These are phyloP conservation scores for Choloepus didactylus DNA, from an alignment of 2,797 vertebrate species.

Conservation along the genomic window DNA sequence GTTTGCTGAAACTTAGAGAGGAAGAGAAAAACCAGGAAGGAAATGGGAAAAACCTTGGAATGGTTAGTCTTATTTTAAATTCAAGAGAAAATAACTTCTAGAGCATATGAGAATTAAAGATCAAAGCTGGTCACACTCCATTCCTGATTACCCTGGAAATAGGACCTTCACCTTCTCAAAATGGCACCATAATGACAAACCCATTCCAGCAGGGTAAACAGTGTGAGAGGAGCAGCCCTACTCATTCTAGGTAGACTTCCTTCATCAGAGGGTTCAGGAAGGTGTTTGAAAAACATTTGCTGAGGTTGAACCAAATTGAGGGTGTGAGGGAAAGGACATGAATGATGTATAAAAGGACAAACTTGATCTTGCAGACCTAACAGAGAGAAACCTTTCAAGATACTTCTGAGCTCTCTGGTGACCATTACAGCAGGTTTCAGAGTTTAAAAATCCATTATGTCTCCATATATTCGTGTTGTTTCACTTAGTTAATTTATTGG, in stretches of 20 bases:
- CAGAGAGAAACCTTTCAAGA: neutral
- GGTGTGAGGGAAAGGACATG: neutral
- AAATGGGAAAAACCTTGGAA: neutral
- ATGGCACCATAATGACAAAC: neutral
- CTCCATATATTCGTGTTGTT: neutral
- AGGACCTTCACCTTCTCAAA: neutral
- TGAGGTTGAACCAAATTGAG: neutral
- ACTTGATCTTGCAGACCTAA: neutral
- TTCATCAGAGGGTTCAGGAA: neutral
- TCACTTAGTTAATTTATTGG: neutral
- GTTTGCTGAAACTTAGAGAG: neutral
- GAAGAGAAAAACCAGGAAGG: neutral
- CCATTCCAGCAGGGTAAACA: neutral
- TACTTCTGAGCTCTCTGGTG: neutral
- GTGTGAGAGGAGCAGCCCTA: neutral
- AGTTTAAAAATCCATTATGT: neutral
- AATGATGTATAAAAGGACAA: neutral
- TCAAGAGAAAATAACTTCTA: conserved; percentile 18
- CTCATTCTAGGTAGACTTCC: neutral
- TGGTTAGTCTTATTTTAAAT: neutral
- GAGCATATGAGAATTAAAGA: conserved; percentile 26
- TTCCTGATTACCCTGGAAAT: neutral
- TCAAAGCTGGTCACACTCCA: neutral
- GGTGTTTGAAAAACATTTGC: neutral
- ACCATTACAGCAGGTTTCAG: neutral